These are phyloP conservation scores for Menura novaehollandiae DNA, from an alignment of 2,113 vertebrate species.

Conservation along the genomic window DNA sequence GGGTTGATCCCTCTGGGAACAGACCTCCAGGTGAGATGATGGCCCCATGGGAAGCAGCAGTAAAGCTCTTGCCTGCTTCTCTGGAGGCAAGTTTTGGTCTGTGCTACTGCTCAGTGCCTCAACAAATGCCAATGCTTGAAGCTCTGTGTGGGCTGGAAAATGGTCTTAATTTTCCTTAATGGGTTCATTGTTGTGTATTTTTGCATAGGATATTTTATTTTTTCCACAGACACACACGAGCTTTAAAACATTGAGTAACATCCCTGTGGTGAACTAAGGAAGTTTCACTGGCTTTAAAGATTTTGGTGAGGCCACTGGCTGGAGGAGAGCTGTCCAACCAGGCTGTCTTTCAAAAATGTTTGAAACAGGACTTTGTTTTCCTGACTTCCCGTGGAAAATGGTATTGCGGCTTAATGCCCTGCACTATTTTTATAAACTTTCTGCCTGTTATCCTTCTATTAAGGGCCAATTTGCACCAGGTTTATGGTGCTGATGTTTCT, in stretches of 20 bases:
- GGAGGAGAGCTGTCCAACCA: not conserved
- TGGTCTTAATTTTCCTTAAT: rapidly evolving
- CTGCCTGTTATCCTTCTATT: not conserved
- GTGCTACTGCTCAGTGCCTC: not conserved
- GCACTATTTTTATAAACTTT: not conserved
- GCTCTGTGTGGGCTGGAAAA: not conserved
- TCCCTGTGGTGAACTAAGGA: not conserved
- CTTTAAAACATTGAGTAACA: not conserved
- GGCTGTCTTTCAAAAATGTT: not conserved
- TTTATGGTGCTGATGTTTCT: not conserved
- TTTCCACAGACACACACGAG: not conserved
- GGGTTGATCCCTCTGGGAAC: rapidly evolving
- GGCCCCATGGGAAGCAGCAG: not conserved
- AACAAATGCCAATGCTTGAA: not conserved
- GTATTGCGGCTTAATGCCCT: not conserved
- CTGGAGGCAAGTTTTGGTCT: not conserved
- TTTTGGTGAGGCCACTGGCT: not conserved
- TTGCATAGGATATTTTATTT: not conserved
- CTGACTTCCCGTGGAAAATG: not conserved
- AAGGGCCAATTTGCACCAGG: not conserved
- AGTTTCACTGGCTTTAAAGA: not conserved
- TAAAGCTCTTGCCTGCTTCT: not conserved
- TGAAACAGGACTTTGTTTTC: not conserved
- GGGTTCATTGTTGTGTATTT: not conserved
- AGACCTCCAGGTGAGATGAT: not conserved